A percentile compares a stretch with the other conserved stretches of the same genome.
Conservation (phyloP, 2,113 vertebrate species). For the Paratilapia polleni region DNA sequence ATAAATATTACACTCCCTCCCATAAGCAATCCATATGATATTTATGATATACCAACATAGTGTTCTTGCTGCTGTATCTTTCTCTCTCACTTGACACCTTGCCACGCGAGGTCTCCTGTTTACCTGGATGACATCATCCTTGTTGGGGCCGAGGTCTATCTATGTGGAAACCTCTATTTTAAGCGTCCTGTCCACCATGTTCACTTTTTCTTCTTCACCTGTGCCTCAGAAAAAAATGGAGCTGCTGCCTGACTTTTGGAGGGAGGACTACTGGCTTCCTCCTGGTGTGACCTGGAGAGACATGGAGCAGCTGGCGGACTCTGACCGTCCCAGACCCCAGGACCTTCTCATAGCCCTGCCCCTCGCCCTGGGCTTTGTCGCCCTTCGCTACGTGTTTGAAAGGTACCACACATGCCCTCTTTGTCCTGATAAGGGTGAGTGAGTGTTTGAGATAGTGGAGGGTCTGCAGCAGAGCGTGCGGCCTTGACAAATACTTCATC, state of each 20-base stretch:
- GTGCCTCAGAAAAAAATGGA: constrained; percentile 80
- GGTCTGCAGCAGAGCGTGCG: background rate
- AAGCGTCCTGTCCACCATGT: background rate
- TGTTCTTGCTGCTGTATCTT: background rate
- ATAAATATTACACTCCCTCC: background rate
- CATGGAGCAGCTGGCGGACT: constrained; percentile 81
- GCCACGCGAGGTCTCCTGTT: background rate
- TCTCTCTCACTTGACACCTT: background rate
- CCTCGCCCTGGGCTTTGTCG: constrained; percentile 82
- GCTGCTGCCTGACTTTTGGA: constrained; percentile 85
- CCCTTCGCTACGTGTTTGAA: constrained; percentile 83
- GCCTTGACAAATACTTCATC: background rate
- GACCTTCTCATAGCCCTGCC: constrained; percentile 85
- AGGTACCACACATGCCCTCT: constrained; percentile 77
- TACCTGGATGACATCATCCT: background rate
- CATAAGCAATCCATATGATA: background rate
- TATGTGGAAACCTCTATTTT: background rate
- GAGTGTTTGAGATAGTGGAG: background rate
- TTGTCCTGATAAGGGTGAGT: background rate
- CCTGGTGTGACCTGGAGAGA: constrained; percentile 87
- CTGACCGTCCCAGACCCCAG: constrained; percentile 76
- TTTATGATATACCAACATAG: background rate
- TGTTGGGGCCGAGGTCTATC: background rate
- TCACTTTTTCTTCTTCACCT: background rate
- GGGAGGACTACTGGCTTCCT: constrained; percentile 88